These are phyloP conservation scores for Caranx ignobilis DNA, from an alignment of 2,113 vertebrate species.

Conservation along the genomic window DNA sequence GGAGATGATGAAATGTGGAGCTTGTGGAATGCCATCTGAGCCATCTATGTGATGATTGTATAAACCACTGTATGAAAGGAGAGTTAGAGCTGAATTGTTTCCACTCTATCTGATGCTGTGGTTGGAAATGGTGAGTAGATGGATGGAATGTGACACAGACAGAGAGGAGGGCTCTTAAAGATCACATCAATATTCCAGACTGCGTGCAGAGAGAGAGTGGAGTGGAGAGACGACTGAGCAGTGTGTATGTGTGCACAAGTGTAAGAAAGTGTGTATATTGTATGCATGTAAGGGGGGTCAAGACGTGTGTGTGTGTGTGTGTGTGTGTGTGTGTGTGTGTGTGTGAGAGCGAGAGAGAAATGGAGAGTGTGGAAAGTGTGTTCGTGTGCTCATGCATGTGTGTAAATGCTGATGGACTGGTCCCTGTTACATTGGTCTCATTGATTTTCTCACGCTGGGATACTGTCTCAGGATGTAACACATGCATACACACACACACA, in stretches of 20 bases:
- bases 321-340: conserved; percentile 4
- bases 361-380: neutral
- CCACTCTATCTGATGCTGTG: conserved; percentile 63
- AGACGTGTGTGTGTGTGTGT: conserved; percentile 1
- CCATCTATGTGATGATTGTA: conserved; percentile 43
- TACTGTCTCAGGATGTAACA: conserved; percentile 70
- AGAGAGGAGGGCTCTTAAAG: conserved; percentile 81
- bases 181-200: conserved; percentile 83
- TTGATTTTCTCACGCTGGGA: conserved; percentile 83
- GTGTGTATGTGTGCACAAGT: conserved; percentile 40
- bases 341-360: conserved; percentile 24
- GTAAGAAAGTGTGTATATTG: conserved; percentile 33
- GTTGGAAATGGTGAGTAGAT: conserved; percentile 75
- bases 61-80: conserved; percentile 53
- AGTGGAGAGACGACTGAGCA: conserved; percentile 47
- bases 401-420: conserved; percentile 68
- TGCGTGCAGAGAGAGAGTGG: conserved; percentile 62
- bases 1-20: conserved; percentile 71
- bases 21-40: conserved; percentile 59
- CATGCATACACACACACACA: neutral
- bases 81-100: conserved; percentile 69
- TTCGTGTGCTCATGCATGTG: conserved; percentile 12
- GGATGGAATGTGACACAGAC: conserved; percentile 81
- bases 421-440: conserved; percentile 76
- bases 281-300: conserved; percentile 16